phyloP scores from a whole-genome alignment of 1,140 invertebrate genomes.

The Papilio xuthus region DNA sequence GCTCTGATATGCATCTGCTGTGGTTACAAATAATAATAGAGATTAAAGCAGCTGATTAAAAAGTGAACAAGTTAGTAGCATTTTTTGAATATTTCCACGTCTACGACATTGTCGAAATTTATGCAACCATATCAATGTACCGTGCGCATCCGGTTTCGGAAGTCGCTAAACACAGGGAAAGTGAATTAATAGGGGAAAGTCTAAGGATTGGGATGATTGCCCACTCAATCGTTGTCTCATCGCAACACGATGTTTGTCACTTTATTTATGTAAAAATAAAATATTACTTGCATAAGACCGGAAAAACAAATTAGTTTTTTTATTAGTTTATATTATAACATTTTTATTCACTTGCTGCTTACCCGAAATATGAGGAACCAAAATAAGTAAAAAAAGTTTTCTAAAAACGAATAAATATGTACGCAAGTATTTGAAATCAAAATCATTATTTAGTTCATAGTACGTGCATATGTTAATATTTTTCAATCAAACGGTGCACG shows the following conservation, averaged over 20 bases:
- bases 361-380: too few relatives aligned
- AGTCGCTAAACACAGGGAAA: constrained; percentile 66
- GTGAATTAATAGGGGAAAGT: constrained; percentile 79
- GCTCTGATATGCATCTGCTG: background rate
- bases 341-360: background rate
- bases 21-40: background rate
- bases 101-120: constrained; percentile 41
- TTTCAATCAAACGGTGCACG: background rate
- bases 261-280: background rate
- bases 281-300: background rate
- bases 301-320: background rate
- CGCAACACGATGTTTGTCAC: constrained; percentile 31
- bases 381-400: too few relatives aligned
- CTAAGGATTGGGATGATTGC: constrained; percentile 70
- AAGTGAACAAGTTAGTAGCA: background rate
- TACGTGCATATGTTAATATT: constrained; percentile 2
- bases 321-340: background rate
- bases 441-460: background rate
- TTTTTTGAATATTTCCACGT: constrained; percentile 11
- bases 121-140: constrained; percentile 48
- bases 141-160: constrained; percentile 50
- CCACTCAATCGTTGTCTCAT: constrained; percentile 54
- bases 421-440: background rate
- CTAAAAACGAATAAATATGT: background rate
- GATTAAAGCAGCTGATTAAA: background rate